phyloP scores from a whole-genome alignment of 1,140 invertebrate genomes.

The Brachionus calyciflorus region DNA sequence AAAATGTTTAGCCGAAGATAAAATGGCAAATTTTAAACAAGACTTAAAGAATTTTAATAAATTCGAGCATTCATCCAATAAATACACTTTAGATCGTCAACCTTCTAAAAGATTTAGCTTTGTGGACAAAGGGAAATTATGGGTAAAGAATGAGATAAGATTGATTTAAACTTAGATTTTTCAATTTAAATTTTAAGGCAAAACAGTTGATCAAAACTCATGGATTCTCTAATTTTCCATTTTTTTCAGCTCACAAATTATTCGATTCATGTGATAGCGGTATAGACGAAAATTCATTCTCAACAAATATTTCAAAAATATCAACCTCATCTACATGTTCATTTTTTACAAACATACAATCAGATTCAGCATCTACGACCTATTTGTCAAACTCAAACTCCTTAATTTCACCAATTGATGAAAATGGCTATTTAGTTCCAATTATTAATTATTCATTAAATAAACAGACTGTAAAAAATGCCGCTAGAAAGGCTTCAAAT shows the following conservation, averaged over 20 bases:
- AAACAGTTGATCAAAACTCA: constrained; percentile 24
- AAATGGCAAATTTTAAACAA: constrained; percentile 26
- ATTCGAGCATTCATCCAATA: not conserved
- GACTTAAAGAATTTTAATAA: constrained; percentile 3
- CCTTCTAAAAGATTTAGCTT: not conserved
- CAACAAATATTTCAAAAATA: constrained; percentile 22
- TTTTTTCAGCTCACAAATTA: not conserved
- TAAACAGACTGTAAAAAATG: not conserved
- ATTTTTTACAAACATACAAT: not conserved
- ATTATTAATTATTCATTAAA: not conserved
- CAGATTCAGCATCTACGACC: not conserved
- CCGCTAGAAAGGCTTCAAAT: not conserved
- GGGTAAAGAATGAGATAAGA: not conserved
- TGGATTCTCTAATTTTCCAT: constrained; percentile 1
- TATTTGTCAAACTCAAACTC: not conserved
- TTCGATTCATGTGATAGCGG: constrained; percentile 38
- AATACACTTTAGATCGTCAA: constrained; percentile 1
- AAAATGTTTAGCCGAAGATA: not conserved
- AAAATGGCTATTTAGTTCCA: constrained; percentile 35
- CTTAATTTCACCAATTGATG: constrained; percentile 24
- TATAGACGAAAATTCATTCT: constrained; percentile 14
- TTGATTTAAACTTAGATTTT: not conserved
- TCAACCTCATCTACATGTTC: constrained; percentile 20
- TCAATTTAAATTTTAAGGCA: not conserved
- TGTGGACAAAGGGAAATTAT: constrained; percentile 33